Evolutionary conservation across 2,888 invertebrate species (phyloP), one percentile per base, ranked within the genome.

Genomic region (Saturnia japonica): DNA sequence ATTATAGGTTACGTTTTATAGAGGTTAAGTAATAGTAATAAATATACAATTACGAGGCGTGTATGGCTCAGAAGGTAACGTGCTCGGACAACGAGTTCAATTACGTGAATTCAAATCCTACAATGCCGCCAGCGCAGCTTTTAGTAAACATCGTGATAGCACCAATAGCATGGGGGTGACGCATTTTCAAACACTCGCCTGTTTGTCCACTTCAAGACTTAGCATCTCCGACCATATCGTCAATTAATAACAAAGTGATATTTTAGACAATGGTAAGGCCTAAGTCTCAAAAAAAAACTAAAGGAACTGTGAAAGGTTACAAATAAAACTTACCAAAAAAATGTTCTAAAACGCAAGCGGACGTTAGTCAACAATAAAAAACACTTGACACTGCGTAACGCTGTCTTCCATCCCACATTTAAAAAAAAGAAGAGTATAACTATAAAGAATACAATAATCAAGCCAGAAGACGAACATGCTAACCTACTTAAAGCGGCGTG

Each of bases 401-500:
- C 57, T 14, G 28, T 60, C 12, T 60, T 60, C 57, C 57, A 28
- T 28, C 28, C 57, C 25, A 25, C 57, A 28, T 60, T 60, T 22
- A 9, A 11, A 60, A 28, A 60, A 60, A 68, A 34, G 40, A 64
- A n/a, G 40, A 64, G 40, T 64, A 64, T 11, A 19, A 64, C 7
- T 40, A 40, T 40, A 60, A 40, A 19, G 64, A 64, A 64, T 40
- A 64, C n/a, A 64, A 64, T 34, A 64, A 64, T 64, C 19, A 64
- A 40, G 64, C 64, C 64, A 40, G 40, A 64, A 64, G 40, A 34
- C 64, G 64, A 40, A 64, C 90, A 90, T 84, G 85, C 80, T 91
- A 90, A 89, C 91, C 92, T 84, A 92, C 87, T 91, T 90, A 85
- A 74, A 76, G 76, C 80, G 74, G 83, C 93, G 90, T 93, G 92